Conservation (phyloP, 2,797 vertebrate genomes). For the Vipera ursinii region DNA sequence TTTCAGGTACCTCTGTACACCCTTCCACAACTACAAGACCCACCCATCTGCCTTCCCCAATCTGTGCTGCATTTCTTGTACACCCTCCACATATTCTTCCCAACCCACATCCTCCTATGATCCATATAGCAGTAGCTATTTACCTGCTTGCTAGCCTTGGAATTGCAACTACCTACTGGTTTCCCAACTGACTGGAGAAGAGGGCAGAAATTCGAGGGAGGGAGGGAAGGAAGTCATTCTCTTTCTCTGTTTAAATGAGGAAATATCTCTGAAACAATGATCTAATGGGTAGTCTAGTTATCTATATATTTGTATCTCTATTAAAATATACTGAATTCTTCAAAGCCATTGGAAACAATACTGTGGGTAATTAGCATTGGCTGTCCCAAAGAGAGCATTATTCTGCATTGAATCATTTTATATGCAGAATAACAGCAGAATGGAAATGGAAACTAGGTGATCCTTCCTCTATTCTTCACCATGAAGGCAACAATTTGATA, state of each 20-base stretch:
- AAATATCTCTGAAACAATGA: neutral
- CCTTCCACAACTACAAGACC: neutral
- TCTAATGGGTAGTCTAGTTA: neutral
- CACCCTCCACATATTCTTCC: neutral
- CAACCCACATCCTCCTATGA: neutral
- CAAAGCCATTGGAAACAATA: neutral
- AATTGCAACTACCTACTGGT: neutral
- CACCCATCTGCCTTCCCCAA: neutral
- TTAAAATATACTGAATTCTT: neutral
- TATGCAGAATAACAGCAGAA: neutral
- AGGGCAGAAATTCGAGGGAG: neutral
- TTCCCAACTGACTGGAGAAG: neutral
- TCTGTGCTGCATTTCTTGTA: neutral
- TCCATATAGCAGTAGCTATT: too few relatives aligned
- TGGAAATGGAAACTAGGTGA: neutral
- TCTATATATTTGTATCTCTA: neutral
- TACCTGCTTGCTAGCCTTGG: neutral
- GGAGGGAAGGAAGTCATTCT: neutral
- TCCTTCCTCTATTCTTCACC: neutral
- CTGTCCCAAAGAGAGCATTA: neutral
- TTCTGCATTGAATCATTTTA: neutral
- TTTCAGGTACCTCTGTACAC: neutral
- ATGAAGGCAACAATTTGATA: neutral
- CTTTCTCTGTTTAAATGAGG: neutral
- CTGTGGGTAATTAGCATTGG: neutral